These are phyloP conservation scores for Chaenodraco wilsoni DNA, from an alignment of 2,797 vertebrate species.

Conservation along the genomic window DNA sequence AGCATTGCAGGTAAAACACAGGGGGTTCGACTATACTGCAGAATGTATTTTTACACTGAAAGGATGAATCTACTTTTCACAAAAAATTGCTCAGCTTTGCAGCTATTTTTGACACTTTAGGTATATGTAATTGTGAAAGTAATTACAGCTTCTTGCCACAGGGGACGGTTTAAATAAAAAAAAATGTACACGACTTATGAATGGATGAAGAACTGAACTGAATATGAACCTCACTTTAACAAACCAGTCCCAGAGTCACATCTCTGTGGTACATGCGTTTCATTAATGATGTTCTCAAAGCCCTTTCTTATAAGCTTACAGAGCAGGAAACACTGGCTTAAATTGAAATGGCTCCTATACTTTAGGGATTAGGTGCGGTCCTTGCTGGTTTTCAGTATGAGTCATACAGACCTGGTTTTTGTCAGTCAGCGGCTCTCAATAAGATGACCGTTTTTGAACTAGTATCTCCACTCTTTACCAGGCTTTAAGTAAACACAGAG, in stretches of 20 bases:
- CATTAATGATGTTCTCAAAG: constrained; percentile 37
- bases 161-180: constrained; percentile 17
- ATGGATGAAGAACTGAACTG: constrained; percentile 50
- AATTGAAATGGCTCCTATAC: neutral
- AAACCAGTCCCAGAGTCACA: neutral
- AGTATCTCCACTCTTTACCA: neutral
- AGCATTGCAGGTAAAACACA: constrained; percentile 3
- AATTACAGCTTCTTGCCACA: constrained; percentile 12
- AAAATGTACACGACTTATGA: constrained; percentile 19
- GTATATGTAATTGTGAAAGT: constrained; percentile 22
- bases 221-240: constrained; percentile 43
- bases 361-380: neutral
- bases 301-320: constrained; percentile 11
- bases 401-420: constrained; percentile 7
- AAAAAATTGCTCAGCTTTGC: constrained; percentile 18
- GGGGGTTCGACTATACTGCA: neutral
- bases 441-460: constrained; percentile 16
- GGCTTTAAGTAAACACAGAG: constrained; percentile 10
- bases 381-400: neutral
- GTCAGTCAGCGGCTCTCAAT: neutral
- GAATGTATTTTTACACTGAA: constrained; percentile 9
- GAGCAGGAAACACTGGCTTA: constrained; percentile 8
- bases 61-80: constrained; percentile 25
- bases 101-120: constrained; percentile 29
- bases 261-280: neutral